A percentile compares a stretch with the other conserved stretches of the same genome.
Conservation (phyloP, 2,888 invertebrate genomes). For the Myopa testacea region DNA sequence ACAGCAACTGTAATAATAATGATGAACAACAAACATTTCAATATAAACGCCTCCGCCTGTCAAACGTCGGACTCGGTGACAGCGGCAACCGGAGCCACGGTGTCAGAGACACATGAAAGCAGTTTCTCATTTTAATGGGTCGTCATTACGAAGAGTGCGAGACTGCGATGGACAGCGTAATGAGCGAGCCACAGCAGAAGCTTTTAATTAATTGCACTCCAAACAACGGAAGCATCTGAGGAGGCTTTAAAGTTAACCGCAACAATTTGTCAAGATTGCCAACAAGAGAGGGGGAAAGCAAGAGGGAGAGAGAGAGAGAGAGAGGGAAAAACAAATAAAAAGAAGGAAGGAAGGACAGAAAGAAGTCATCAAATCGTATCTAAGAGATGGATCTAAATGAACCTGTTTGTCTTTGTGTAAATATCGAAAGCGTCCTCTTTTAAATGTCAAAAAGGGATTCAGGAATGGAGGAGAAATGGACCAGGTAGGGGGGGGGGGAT, state of each 20-base stretch:
- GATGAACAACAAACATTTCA: neutral
- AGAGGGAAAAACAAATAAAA: neutral
- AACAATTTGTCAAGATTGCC: slow-evolving; percentile 7
- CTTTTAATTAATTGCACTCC: slow-evolving; percentile 23
- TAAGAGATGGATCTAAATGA: slow-evolving; percentile 16
- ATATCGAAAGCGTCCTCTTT: no score
- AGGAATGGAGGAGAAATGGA: no score
- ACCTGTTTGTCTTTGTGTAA: neutral
- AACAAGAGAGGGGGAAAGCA: neutral
- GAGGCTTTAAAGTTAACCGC: slow-evolving; percentile 4
- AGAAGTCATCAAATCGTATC: neutral
- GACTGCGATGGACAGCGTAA: neutral
- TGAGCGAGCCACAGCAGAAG: neutral
- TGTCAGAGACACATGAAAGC: slow-evolving; percentile 24
- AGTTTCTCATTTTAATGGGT: slow-evolving; percentile 25
- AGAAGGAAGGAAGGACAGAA: no score
- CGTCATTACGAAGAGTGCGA: neutral
- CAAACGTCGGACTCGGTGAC: neutral
- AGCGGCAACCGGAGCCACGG: neutral
- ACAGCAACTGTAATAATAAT: neutral
- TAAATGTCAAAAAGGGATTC: no score
- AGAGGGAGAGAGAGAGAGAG: neutral
- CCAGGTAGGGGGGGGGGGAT: no score
- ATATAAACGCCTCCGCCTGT: no score
- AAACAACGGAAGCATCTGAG: neutral